Percentiles rank a stretch among this genome's conserved stretches.
These are phyloP conservation scores for Pygathrix nemaeus DNA, from an alignment of 2,113 vertebrate species.

Conservation along the genomic window DNA sequence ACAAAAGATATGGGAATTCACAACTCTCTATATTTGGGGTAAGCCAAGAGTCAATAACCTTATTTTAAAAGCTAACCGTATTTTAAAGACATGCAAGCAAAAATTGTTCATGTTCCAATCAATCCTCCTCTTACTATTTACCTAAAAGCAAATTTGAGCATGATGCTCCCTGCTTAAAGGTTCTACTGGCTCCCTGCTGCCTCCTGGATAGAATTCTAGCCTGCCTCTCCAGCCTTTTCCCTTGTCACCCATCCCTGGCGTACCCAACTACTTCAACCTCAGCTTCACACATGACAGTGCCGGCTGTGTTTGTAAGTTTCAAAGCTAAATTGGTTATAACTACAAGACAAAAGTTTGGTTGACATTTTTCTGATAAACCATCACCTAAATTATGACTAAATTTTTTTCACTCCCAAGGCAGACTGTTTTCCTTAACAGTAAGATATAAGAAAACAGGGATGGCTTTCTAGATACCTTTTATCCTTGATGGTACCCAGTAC, in stretches of 20 bases:
- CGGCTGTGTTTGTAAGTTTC: background rate
- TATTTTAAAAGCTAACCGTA: background rate
- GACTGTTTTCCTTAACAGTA: background rate
- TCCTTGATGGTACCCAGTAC: background rate
- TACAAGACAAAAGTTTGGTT: background rate
- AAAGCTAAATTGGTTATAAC: background rate
- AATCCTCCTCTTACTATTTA: background rate
- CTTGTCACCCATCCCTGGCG: fast-evolving
- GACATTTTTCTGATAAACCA: background rate
- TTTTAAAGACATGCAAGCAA: background rate
- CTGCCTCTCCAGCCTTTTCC: background rate
- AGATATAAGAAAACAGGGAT: background rate
- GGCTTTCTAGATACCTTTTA: background rate
- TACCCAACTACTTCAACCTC: background rate
- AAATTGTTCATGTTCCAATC: fast-evolving
- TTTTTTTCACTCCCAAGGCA: background rate
- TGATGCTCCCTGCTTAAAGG: fast-evolving
- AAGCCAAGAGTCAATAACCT: background rate
- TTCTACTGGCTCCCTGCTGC: background rate
- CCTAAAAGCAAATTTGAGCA: background rate
- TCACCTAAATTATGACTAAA: background rate
- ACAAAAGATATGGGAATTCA: background rate
- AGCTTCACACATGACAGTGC: background rate
- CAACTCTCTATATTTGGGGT: background rate
- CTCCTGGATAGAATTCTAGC: background rate